Evolutionary conservation across 2,888 invertebrate species (phyloP), one percentile per base, ranked within the genome.

Genomic region (Heliothis peltigera): DNA sequence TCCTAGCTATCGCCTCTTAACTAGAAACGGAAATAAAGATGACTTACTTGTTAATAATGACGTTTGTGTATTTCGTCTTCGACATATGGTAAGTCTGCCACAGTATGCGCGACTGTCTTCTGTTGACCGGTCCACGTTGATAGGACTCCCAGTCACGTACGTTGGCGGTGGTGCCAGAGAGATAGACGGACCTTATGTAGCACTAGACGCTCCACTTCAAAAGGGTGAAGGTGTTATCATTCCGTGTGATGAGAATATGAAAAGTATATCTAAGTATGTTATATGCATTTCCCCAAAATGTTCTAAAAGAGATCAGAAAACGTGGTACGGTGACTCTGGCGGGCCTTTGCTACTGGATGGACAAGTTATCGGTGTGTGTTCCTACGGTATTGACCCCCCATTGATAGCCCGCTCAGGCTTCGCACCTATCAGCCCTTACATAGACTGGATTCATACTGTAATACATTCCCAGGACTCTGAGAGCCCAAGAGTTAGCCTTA

Each of bases 291-390:
- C 19, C 15, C 21, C 46, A 21, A 46, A 46, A 21, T 46, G 46
- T 46, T 19, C 19, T 46, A 19, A 15, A 6, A 46, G 18, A 46
- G 12, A 12, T 2, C 46, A 46, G 21, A 21, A 4, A 5, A 12
- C 21, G 8, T 46, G 15, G 21, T 46, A 46, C 21, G 46, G 46
- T 19, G 46, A 46, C 21, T 46, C 46, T 22, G 46, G 46, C 5
- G 46, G 46, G 21, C 46, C 46, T 46, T 21, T 46, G 46, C 15
- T 46, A 5, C 1, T 19, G 19, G 21, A 21, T 4, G 46, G 21
- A 1, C 46, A 46, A 15, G 7, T 46, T 46, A 6, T 46, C 15
- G 46, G 46, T 5, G 19, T 46, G 21, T 19, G 46, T 21, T 46
- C 46, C 21, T 46, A 21, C 21, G 46, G 5, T 6, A 12, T 46